Conservation (phyloP, 2,888 invertebrate species). For the Timema cristinae region DNA sequence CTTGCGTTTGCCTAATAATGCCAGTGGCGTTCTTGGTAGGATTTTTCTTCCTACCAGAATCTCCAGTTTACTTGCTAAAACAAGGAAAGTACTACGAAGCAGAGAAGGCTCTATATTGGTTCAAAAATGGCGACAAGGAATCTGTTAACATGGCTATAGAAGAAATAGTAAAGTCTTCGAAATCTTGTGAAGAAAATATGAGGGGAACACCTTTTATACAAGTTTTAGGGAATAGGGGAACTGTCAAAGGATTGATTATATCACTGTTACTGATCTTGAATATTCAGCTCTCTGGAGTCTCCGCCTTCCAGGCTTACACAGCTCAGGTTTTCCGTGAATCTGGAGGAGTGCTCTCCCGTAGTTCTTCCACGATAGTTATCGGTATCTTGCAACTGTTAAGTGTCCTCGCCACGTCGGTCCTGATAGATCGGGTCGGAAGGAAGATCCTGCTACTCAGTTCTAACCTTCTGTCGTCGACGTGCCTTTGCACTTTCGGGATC, state of each 20-base stretch:
- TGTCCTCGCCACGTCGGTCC: slow-evolving; percentile 34
- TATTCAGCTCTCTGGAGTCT: slow-evolving; percentile 15
- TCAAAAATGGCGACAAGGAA: neutral
- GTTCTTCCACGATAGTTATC: slow-evolving; percentile 11
- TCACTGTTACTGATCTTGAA: slow-evolving; percentile 7
- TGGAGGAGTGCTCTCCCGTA: neutral
- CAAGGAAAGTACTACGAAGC: slow-evolving; percentile 5
- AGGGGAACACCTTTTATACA: neutral
- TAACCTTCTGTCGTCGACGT: slow-evolving; percentile 40
- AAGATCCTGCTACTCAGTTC: slow-evolving; percentile 46
- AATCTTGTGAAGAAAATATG: neutral
- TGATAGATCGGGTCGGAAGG: slow-evolving; percentile 47
- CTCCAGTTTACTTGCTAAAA: slow-evolving; percentile 13
- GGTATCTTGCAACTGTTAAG: slow-evolving; percentile 1
- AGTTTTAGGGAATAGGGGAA: neutral
- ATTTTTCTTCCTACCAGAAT: slow-evolving; percentile 16
- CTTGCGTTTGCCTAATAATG: neutral
- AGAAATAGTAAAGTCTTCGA: neutral
- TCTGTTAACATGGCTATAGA: neutral
- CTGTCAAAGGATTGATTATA: slow-evolving; percentile 6
- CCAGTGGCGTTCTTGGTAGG: neutral
- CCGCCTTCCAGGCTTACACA: slow-evolving; percentile 15
- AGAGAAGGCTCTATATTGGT: neutral
- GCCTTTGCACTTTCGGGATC: slow-evolving; percentile 39
- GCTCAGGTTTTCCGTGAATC: slow-evolving; percentile 14